Base-by-base conservation (phyloP, 1,140 invertebrate species). In the Drosophila albomicans region DNA sequence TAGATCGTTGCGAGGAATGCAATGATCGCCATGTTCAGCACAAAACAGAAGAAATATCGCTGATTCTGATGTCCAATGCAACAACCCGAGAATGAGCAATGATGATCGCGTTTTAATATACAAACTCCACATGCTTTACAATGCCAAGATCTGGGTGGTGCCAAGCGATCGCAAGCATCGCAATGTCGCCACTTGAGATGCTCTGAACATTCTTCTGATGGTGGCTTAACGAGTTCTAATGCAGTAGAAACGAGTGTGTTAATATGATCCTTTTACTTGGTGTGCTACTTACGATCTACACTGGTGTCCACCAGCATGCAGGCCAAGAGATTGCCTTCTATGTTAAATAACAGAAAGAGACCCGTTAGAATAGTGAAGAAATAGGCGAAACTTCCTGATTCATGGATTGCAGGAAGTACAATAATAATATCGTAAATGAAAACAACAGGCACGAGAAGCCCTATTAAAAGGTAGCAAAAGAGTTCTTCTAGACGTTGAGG, bases 71-170 rank as follows among this genome's bases (percentile, higher is more conserved):
- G 96, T 0, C 98, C 98, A 8, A 99, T 94, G 92, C 98, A 99
- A 89, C 96, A 96, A 4, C 96, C 96, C 11, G 96, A 96, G 92
- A 99, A 99, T 30, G 96, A 95, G 91, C 98, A 99, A 91, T 99
- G 98, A 93, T 99, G 98, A 92, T 99, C 98, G 73, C 98, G 94
- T 91, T 98, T 98, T 25, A 98, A 90, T 48, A 99, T 96, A 88
- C 98, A 99, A 15, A 93, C 91, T 72, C 94, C 92, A 81, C 98
- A 99, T 38, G 93, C 94, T 54, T 94, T 93, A 87, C 98, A 99
- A 92, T 99, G 98, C 95, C 97, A 98, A 0, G 98, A 96, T 72
- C 98, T 93, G 13, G 97, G 97, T n/a, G 98, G 98, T 2, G 95
- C 93, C 13, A 96, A 84, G 11, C 94, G 93, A 90, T 98, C 95